Evolutionary conservation across 2,888 invertebrate species (phyloP).

Genomic region (Acronicta leporina): DNA sequence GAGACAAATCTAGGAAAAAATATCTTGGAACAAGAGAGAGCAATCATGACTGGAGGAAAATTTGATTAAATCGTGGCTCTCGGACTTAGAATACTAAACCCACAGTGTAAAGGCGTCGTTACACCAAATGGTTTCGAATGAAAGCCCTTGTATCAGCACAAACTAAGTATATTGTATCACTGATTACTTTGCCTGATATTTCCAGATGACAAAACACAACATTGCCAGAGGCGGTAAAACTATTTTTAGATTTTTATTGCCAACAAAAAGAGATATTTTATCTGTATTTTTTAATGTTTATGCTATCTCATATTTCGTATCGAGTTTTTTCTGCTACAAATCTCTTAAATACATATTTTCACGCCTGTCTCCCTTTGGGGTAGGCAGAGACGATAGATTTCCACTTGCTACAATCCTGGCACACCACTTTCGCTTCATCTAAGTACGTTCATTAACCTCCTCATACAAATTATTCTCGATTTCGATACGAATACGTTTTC

Average conservation of each 20-base stretch:
- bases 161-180: slow-evolving; percentile 38
- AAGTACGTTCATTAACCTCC: too few relatives aligned
- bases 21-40: slow-evolving; percentile 15
- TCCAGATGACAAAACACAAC: slow-evolving; percentile 17
- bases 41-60: slow-evolving; percentile 40
- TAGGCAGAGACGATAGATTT: too few relatives aligned
- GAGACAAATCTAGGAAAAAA: slow-evolving; percentile 17
- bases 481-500: too few relatives aligned
- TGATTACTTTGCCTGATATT: slow-evolving; percentile 32
- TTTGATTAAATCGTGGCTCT: slow-evolving; percentile 47
- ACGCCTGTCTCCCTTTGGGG: too few relatives aligned
- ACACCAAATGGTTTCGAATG: slow-evolving; percentile 36
- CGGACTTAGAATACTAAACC: slow-evolving; percentile 29
- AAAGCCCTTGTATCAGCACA: slow-evolving; percentile 25
- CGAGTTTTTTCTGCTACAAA: too few relatives aligned
- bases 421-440: too few relatives aligned
- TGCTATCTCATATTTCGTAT: too few relatives aligned
- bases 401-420: too few relatives aligned
- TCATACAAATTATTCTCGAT: too few relatives aligned
- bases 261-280: too few relatives aligned
- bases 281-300: too few relatives aligned
- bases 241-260: background rate
- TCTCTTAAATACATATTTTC: too few relatives aligned
- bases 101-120: slow-evolving; percentile 28
- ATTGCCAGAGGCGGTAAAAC: background rate